phyloP scores from a whole-genome alignment of 2,797 vertebrate genomes.

The Sorex maritimensis region DNA sequence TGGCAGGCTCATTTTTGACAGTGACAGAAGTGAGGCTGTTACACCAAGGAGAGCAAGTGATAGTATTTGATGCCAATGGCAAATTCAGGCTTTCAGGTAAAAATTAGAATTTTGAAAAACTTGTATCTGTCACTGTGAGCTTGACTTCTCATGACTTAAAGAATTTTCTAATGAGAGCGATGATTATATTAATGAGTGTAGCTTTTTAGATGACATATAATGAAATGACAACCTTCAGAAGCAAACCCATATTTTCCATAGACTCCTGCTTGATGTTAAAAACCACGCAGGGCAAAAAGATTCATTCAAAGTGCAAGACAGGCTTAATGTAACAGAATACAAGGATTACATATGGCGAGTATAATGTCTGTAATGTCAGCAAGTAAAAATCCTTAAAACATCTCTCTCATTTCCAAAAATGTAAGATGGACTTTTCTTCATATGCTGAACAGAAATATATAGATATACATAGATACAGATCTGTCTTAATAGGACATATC shows the following conservation, averaged over 20 bases:
- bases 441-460: not conserved
- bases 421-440: constrained; percentile 24
- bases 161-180: constrained; percentile 10
- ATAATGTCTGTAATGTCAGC: not conserved
- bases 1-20: constrained; percentile 58
- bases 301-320: constrained; percentile 25
- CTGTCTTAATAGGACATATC: no score
- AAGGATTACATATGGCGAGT: constrained; percentile 8
- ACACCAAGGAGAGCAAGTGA: not conserved
- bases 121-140: not conserved
- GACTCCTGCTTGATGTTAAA: constrained; percentile 4
- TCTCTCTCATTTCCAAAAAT: constrained; percentile 30
- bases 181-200: constrained; percentile 15
- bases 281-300: constrained; percentile 46
- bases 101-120: constrained; percentile 53
- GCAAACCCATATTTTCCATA: constrained; percentile 24
- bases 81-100: constrained; percentile 52
- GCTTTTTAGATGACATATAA: not conserved
- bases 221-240: constrained; percentile 45
- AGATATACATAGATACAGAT: no score
- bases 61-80: constrained; percentile 6
- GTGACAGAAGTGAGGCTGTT: not conserved
- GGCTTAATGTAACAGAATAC: constrained; percentile 37
- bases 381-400: no score
- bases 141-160: constrained; percentile 53